Evolutionary conservation across 1,140 invertebrate genomes (phyloP).

Genomic region (Aricia agestis): DNA sequence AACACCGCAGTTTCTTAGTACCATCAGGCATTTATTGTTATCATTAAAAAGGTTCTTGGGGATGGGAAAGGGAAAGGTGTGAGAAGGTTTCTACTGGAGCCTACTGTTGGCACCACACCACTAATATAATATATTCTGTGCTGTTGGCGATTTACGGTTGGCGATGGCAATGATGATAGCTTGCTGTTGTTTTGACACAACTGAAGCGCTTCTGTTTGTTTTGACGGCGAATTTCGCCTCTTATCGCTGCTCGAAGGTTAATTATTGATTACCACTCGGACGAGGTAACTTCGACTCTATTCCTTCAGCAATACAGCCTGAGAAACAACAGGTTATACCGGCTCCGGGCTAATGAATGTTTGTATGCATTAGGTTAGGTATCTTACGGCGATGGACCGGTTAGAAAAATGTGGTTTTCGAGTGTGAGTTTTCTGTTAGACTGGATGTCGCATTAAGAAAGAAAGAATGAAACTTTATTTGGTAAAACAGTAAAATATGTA

Average conservation of each 20-base stretch:
- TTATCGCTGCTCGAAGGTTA: slow-evolving; percentile 36
- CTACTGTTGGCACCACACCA: no score
- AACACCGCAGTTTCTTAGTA: no score
- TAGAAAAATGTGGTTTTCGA: slow-evolving; percentile 13
- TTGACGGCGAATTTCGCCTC: slow-evolving; percentile 33
- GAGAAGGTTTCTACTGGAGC: no score
- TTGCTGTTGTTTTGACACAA: slow-evolving; percentile 23
- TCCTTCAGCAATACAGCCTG: slow-evolving; percentile 18
- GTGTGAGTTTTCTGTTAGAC: background rate
- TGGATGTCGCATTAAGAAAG: no score
- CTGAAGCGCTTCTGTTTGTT: slow-evolving; percentile 32
- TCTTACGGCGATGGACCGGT: slow-evolving; percentile 4
- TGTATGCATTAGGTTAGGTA: slow-evolving; percentile 18
- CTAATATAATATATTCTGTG: no score
- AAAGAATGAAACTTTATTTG: no score
- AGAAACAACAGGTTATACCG: slow-evolving; percentile 23
- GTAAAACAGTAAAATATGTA: no score
- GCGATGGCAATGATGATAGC: background rate
- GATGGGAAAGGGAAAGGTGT: no score
- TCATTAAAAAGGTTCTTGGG: no score
- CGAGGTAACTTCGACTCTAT: slow-evolving; percentile 14
- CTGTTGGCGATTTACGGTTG: background rate
- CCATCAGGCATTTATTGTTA: no score
- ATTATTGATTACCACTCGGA: slow-evolving; percentile 23
- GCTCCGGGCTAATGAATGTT: slow-evolving; percentile 25